phyloP scores from a whole-genome alignment of 2,888 invertebrate genomes.

The Papilio demoleus region DNA sequence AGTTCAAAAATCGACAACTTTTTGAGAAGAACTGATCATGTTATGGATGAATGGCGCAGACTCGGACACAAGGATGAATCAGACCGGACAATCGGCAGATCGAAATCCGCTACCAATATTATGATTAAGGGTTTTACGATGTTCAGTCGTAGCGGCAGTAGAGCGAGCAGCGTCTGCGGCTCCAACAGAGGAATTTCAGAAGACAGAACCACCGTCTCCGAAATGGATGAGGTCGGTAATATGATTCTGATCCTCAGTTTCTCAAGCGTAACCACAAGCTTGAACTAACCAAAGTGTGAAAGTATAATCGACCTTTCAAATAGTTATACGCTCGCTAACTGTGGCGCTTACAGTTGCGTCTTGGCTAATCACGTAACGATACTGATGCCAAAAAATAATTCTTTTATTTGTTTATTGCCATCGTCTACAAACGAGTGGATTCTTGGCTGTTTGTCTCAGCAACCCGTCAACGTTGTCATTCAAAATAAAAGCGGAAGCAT shows the following conservation, averaged over 20 bases:
- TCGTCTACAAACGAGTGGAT: conserved; percentile 59
- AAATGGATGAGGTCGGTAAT: conserved; percentile 85
- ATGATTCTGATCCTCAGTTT: conserved; percentile 49
- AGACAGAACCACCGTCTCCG: conserved; percentile 86
- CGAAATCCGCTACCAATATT: conserved; percentile 91
- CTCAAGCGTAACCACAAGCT: conserved; percentile 38
- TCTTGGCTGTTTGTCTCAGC: conserved; percentile 59
- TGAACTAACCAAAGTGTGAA: conserved; percentile 56
- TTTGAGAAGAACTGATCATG: conserved; percentile 91
- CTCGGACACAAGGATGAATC: conserved; percentile 85
- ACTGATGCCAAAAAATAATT: conserved; percentile 67
- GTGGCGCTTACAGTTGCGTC: conserved; percentile 55
- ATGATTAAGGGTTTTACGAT: conserved; percentile 92
- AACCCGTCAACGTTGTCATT: conserved; percentile 60
- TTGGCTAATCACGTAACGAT: conserved; percentile 55
- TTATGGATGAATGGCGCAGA: conserved; percentile 93
- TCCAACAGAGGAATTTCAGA: conserved; percentile 83
- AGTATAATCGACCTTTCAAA: conserved; percentile 56
- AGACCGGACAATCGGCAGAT: conserved; percentile 82
- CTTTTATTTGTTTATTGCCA: conserved; percentile 66
- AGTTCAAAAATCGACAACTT: conserved; percentile 91
- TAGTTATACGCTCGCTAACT: conserved; percentile 55
- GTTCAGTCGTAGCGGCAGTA: conserved; percentile 81
- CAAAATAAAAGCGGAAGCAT: conserved; percentile 59
- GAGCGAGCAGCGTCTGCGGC: conserved; percentile 82